Base-by-base conservation (phyloP, 2,888 invertebrate species). In the Caenorhabditis wallacei region DNA sequence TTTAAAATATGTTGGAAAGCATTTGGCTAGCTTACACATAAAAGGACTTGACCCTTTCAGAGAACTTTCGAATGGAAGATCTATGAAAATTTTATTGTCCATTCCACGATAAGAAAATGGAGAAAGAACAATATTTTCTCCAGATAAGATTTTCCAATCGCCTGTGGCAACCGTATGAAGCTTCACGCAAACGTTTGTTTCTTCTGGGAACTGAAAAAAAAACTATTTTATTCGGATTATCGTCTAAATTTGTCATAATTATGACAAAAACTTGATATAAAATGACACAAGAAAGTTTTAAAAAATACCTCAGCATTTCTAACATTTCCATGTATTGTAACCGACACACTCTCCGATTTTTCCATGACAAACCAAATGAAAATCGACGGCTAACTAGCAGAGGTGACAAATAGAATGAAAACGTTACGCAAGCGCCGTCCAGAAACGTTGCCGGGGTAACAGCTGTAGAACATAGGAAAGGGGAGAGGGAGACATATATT, bases 141-240 rank as follows among this genome's bases (percentile, higher is more conserved):
- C 80, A 24, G 43, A 61, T 5, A 63, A 56, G 5, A 81, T 40
- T 64, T 63, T 53, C 81, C 81, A 81, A 22, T 81, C 70, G 0
- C 63, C 70, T 11, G 2, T 7, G 7, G 57, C 40, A n/a, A 61
- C 57, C 0, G 53, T 59, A 16, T 40, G 18, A 0, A 81, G 20
- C 20, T 74, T 74, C 0, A 81, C 64, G 24, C 81, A 81, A 0
- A 70, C 63, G 51, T 81, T 81, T 1, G 26, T 16, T 51, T 74
- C 74, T 63, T 75, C 48, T 1, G 81, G 81, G 30, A 81, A 81
- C 81, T 81, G 40, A 46, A 80, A 61, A n/a, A n/a, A n/a, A n/a
- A n/a, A n/a, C n/a, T 30, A 24, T 24, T 24, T 40, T 40, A 30
- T 30, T 30, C 8, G 8, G 30, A 30, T 3, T 30, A 30, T 5